phyloP scores from a whole-genome alignment of 1,140 invertebrate species.

The Brachionus koreanus region DNA sequence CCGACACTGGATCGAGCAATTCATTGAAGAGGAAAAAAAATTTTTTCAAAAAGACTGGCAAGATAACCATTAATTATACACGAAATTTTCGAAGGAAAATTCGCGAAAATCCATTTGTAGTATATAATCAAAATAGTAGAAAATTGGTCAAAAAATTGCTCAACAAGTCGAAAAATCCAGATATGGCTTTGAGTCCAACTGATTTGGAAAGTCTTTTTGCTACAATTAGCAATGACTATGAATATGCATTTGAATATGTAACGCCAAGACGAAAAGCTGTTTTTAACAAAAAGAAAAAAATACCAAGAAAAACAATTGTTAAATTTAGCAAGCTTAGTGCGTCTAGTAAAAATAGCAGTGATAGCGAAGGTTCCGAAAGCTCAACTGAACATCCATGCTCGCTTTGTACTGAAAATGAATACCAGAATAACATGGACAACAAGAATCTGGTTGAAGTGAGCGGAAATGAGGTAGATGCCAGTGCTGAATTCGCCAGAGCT shows the following conservation, averaged over 20 bases:
- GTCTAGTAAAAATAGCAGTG: neutral
- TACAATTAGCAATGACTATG: neutral
- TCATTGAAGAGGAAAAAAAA: neutral
- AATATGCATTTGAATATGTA: conserved; percentile 1
- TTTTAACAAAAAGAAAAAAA: neutral
- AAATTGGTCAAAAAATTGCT: conserved; percentile 30
- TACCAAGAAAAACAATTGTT: neutral
- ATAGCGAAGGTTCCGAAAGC: neutral
- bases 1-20: neutral
- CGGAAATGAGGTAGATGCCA: neutral
- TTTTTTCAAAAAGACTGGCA: conserved; percentile 20
- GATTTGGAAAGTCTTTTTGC: conserved; percentile 12
- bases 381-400: neutral
- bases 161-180: neutral
- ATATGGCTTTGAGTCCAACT: neutral
- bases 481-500: conserved; percentile 34
- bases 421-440: conserved; percentile 19
- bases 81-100: conserved; percentile 23
- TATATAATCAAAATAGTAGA: conserved; percentile 12
- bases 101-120: conserved; percentile 12
- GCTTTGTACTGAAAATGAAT: neutral
- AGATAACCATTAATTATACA: neutral
- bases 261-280: neutral
- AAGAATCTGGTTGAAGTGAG: neutral
- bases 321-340: conserved; percentile 1